phyloP scores from a whole-genome alignment of 2,797 vertebrate genomes.

The Brachyalestes nurse region DNA sequence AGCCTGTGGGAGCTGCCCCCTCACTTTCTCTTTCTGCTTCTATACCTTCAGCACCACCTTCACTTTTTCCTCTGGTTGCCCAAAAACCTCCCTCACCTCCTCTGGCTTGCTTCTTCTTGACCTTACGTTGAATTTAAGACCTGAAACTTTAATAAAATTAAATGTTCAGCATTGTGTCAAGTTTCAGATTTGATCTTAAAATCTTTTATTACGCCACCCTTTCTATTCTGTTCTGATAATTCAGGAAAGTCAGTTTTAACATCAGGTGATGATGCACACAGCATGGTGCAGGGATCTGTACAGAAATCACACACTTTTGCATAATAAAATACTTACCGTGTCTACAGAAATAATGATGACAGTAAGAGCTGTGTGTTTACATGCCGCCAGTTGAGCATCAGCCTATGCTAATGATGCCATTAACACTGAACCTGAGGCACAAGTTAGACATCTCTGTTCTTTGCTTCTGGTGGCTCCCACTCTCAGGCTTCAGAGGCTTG shows the following conservation, averaged over 20 bases:
- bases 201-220: not conserved
- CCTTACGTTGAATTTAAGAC: slow-evolving; percentile 27
- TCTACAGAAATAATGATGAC: not conserved
- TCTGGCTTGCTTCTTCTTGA: slow-evolving; percentile 14
- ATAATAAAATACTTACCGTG: not conserved
- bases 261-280: not conserved
- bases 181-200: not conserved
- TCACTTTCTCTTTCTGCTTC: slow-evolving; percentile 46
- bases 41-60: slow-evolving; percentile 48
- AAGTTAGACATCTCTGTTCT: slow-evolving; percentile 43
- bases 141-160: slow-evolving; percentile 7
- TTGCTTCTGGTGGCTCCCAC: slow-evolving; percentile 61
- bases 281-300: not conserved
- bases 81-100: slow-evolving; percentile 39
- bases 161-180: not conserved
- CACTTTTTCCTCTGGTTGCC: slow-evolving; percentile 48
- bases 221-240: not conserved
- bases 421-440: slow-evolving; percentile 46
- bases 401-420: slow-evolving; percentile 32
- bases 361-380: slow-evolving; percentile 3
- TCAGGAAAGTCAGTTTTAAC: not conserved
- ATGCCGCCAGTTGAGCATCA: slow-evolving; percentile 6
- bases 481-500: slow-evolving; percentile 58
- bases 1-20: slow-evolving; percentile 58
- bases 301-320: not conserved